phyloP scores from a whole-genome alignment of 2,888 invertebrate species.

The Agapostemon virescens region DNA sequence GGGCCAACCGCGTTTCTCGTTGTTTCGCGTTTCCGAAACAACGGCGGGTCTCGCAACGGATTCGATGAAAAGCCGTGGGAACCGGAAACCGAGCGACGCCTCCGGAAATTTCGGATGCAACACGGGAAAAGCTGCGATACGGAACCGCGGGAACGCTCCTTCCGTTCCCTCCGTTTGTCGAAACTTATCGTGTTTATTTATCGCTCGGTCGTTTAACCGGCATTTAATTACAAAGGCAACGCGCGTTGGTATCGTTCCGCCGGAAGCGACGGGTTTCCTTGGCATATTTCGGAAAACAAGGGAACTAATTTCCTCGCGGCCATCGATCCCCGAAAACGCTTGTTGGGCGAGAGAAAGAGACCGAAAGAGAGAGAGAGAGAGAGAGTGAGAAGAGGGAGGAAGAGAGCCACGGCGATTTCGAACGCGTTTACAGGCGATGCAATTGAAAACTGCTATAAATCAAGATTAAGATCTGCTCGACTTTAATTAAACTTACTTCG shows the following conservation, averaged over 20 bases:
- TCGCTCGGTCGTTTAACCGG: slow-evolving; percentile 39
- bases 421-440: slow-evolving; percentile 39
- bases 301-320: slow-evolving; percentile 20
- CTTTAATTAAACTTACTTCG: slow-evolving; percentile 56
- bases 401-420: slow-evolving; percentile 21
- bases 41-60: slow-evolving; percentile 1
- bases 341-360: neutral
- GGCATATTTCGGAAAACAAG: slow-evolving; percentile 27
- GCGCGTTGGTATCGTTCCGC: slow-evolving; percentile 36
- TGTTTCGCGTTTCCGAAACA: neutral
- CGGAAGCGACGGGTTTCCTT: slow-evolving; percentile 12
- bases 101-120: slow-evolving; percentile 49
- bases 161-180: slow-evolving; percentile 28
- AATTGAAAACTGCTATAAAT: slow-evolving; percentile 44
- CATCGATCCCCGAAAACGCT: slow-evolving; percentile 29
- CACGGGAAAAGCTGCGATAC: slow-evolving; percentile 41
- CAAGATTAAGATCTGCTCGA: slow-evolving; percentile 46
- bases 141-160: slow-evolving; percentile 30
- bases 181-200: slow-evolving; percentile 63
- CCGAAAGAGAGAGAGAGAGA: neutral
- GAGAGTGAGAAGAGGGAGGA: neutral
- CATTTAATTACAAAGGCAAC: slow-evolving; percentile 46
- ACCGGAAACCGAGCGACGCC: slow-evolving; percentile 40
- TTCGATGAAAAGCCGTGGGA: slow-evolving; percentile 43
- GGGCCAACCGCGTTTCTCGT: neutral